Evolutionary conservation across 2,113 vertebrate genomes (phyloP).

Genomic region (Serilophus lunatus): DNA sequence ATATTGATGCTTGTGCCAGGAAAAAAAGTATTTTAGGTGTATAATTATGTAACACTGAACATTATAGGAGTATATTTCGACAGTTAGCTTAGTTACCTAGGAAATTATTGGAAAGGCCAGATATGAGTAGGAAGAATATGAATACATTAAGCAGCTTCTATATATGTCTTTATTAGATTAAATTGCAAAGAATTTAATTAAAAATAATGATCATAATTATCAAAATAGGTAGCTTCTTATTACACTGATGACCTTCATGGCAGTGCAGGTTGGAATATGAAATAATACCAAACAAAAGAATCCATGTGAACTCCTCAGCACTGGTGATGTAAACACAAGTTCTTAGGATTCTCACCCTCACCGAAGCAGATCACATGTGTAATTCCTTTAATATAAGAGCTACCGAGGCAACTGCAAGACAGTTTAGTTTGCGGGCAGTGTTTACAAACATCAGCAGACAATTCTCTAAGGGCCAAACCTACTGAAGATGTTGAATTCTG

Average conservation of each 20-base stretch:
- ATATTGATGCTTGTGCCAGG: not conserved
- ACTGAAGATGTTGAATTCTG: not conserved
- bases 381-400: not conserved
- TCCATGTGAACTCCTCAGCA: not conserved
- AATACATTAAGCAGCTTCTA: not conserved
- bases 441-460: not conserved
- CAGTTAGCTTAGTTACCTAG: not conserved
- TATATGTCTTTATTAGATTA: not conserved
- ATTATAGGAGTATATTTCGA: not conserved
- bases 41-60: not conserved
- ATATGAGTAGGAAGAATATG: not conserved
- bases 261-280: not conserved
- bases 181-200: not conserved
- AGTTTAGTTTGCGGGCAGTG: not conserved
- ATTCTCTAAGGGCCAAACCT: not conserved
- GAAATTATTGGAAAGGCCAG: not conserved
- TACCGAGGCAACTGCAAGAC: not conserved
- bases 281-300: not conserved
- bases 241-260: not conserved
- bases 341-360: not conserved
- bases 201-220: not conserved
- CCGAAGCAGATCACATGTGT: not conserved
- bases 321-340: not conserved
- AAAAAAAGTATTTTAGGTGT: not conserved
- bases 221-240: not conserved